These are phyloP conservation scores for Periophthalmus modestus DNA, from an alignment of 2,113 vertebrate species.

Conservation along the genomic window DNA sequence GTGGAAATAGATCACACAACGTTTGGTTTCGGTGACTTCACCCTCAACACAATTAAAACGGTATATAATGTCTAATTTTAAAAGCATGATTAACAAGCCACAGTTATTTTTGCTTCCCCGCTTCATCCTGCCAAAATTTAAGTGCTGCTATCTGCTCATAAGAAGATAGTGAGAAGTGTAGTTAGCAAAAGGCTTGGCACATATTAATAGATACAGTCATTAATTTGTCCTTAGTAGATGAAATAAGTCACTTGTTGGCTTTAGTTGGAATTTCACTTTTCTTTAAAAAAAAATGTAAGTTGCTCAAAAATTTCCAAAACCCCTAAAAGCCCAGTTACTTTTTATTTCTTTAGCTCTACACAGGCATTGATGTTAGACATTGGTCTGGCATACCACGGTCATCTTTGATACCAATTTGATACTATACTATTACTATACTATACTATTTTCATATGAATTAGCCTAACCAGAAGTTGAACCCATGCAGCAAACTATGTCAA, in stretches of 20 bases:
- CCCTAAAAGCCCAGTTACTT: background rate
- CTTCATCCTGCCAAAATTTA: slow-evolving; percentile 3
- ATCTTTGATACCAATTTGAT: background rate
- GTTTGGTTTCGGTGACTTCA: background rate
- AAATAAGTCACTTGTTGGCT: background rate
- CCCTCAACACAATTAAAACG: background rate
- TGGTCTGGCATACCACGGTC: background rate
- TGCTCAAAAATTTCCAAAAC: background rate
- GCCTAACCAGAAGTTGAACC: background rate
- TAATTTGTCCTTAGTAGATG: background rate
- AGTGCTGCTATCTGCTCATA: background rate
- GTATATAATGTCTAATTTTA: slow-evolving; percentile 1
- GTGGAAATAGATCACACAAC: background rate
- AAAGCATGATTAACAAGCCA: slow-evolving; percentile 6
- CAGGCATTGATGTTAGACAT: background rate
- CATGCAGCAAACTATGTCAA: background rate
- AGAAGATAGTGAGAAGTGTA: background rate
- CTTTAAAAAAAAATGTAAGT: background rate
- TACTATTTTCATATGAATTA: too few species aligned
- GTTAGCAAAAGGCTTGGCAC: background rate
- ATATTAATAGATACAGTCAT: background rate
- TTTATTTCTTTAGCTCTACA: background rate
- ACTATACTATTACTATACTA: background rate
- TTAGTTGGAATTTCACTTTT: background rate
- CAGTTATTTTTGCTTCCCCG: slow-evolving; percentile 2